phyloP scores from a whole-genome alignment of 2,888 invertebrate genomes.

The Hoplodrina blanda region DNA sequence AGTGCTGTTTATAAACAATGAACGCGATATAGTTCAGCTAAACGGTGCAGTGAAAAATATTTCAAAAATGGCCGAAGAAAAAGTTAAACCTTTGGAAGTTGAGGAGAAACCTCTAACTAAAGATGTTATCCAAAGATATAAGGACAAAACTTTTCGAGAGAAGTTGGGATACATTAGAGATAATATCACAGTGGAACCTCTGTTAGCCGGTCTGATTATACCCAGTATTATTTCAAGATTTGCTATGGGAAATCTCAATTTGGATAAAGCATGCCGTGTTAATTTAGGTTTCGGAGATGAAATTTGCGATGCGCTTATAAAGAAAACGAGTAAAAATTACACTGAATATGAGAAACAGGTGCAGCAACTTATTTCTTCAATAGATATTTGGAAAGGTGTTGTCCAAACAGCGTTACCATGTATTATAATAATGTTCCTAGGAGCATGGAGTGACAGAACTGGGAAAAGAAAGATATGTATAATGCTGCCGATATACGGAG shows the following conservation, averaged over 20 bases:
- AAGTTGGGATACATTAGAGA: constrained; percentile 78
- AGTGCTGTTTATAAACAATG: constrained; percentile 77
- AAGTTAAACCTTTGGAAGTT: constrained; percentile 71
- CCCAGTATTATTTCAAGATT: constrained; percentile 93
- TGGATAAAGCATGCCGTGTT: constrained; percentile 87
- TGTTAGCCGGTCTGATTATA: constrained; percentile 93
- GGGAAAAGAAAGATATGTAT: constrained; percentile 90
- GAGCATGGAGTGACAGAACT: constrained; percentile 92
- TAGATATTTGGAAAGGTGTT: constrained; percentile 90
- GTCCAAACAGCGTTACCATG: constrained; percentile 90
- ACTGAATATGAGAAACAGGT: constrained; percentile 92
- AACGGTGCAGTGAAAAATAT: constrained; percentile 42
- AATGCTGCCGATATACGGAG: constrained; percentile 90
- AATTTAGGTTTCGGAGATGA: constrained; percentile 80
- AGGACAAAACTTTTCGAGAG: constrained; percentile 78
- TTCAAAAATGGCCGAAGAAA: constrained; percentile 79
- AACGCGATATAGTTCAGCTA: constrained; percentile 63
- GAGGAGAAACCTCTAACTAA: constrained; percentile 84
- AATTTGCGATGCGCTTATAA: constrained; percentile 82
- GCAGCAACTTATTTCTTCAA: constrained; percentile 90
- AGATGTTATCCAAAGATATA: constrained; percentile 69
- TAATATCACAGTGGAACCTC: constrained; percentile 93
- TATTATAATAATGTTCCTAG: constrained; percentile 90
- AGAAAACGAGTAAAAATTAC: constrained; percentile 87
- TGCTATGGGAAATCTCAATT: constrained; percentile 90